These are phyloP conservation scores for Brachystomella parvula DNA, from an alignment of 1,140 invertebrate genomes.

Conservation along the genomic window DNA sequence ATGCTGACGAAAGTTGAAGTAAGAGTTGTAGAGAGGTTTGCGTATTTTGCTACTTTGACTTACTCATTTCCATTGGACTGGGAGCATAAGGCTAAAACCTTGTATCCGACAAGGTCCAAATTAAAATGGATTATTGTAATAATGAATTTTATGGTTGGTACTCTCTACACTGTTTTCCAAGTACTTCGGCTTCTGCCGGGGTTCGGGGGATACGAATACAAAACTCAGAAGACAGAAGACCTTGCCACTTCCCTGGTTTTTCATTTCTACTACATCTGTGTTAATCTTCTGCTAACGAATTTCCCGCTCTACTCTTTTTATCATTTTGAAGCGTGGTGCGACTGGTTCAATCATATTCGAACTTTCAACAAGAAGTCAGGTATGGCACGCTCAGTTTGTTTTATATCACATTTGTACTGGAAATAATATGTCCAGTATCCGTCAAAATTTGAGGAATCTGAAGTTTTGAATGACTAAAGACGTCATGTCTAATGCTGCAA, in stretches of 20 bases:
- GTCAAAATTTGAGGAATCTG: too few species aligned
- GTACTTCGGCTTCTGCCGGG: not conserved
- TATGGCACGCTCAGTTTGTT: too few species aligned
- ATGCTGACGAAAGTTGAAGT: not conserved
- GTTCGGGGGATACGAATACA: not conserved
- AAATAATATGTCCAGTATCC: too few species aligned
- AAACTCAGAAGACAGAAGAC: not conserved
- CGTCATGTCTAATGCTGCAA: too few species aligned
- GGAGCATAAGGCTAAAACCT: not conserved
- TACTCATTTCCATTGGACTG: not conserved
- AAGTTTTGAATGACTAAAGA: not conserved
- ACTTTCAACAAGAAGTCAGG: not conserved
- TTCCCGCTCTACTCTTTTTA: not conserved
- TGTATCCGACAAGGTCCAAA: not conserved
- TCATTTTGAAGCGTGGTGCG: not conserved
- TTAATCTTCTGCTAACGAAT: not conserved
- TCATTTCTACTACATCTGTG: not conserved
- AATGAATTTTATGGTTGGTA: not conserved
- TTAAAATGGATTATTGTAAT: not conserved
- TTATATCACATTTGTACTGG: too few species aligned
- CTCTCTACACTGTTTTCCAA: not conserved
- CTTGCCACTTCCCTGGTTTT: not conserved
- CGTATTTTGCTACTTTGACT: not conserved
- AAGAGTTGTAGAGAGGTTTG: not conserved
- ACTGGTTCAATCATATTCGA: slow-evolving; percentile 1